Percentiles rank a stretch among this genome's conserved stretches.
These are phyloP conservation scores for Sylvicola fuscatus DNA, from an alignment of 2,888 invertebrate genomes.

Conservation along the genomic window DNA sequence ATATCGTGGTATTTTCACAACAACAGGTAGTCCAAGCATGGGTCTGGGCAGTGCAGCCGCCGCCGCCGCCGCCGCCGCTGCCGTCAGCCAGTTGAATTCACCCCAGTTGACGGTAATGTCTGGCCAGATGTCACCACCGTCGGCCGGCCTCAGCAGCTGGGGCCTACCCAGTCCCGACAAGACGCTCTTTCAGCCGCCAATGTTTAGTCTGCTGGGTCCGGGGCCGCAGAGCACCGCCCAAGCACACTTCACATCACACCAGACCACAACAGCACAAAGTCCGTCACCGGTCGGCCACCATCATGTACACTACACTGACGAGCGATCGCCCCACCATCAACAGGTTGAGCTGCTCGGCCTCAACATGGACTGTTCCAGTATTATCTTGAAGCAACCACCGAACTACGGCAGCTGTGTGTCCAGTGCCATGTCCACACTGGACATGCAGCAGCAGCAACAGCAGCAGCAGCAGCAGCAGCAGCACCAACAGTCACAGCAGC, in stretches of 20 bases:
- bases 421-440: slow-evolving; percentile 12
- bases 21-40: slow-evolving; percentile 33
- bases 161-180: slow-evolving; percentile 48
- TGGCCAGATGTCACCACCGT: slow-evolving; percentile 32
- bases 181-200: slow-evolving; percentile 38
- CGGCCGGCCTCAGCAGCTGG: slow-evolving; percentile 44
- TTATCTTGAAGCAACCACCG: slow-evolving; percentile 40
- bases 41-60: slow-evolving; percentile 10
- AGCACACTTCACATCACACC: slow-evolving; percentile 31
- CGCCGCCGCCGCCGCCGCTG: slow-evolving; percentile 6
- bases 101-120: slow-evolving; percentile 22
- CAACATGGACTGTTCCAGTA: slow-evolving; percentile 34
- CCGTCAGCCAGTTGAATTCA: slow-evolving; percentile 18
- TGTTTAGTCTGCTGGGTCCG: slow-evolving; percentile 42
- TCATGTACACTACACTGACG: slow-evolving; percentile 21
- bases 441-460: slow-evolving; percentile 19
- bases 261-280: slow-evolving; percentile 26
- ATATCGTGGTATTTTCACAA: slow-evolving; percentile 53
- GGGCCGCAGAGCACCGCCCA: slow-evolving; percentile 29
- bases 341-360: slow-evolving; percentile 35
- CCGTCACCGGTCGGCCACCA: slow-evolving; percentile 19
- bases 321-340: slow-evolving; percentile 23
- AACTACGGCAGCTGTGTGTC: slow-evolving; percentile 34
- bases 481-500: slow-evolving; percentile 9
- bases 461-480: slow-evolving; percentile 21